Evolutionary conservation across 2,888 invertebrate species (phyloP), one percentile per base, ranked within the genome.

Genomic region (Frankliniella fusca): DNA sequence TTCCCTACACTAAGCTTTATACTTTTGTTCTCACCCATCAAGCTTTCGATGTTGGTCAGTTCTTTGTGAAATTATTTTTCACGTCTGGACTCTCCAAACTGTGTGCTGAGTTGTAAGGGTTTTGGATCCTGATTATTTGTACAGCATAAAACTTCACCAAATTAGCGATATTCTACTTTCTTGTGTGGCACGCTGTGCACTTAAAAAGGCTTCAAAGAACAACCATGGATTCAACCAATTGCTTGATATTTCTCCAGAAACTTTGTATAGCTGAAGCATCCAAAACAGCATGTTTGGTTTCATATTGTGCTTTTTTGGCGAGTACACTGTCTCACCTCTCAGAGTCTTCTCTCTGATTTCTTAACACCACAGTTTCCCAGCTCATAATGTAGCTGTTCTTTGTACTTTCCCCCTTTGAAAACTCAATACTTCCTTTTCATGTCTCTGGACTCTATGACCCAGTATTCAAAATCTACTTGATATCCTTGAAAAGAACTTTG

Each of bases 11-110:
- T n/a, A 20, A 48, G 50, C 48, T 81, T 50, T 61, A 23, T 38
- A 48, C 23, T 80, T 38, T 23, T 81, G 81, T 61, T 49, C 28
- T 49, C 81, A 81, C 81, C 18, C n/a, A 49, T 61, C 50, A 50
- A 50, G 28, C 48, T 81, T 49, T 81, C 50, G 8, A 50, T 81
- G 50, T 81, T 50, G n/a, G 9, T 48, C 28, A 80, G 3, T 7
- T 9, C n/a, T 80, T 28, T 80, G 28, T 23, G 27, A 48, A 76
- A 27, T 12, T 27, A 8, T 27, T 76, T 27, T 8, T 20, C 7
- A 61, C 18, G 3, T 61, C 61, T 38, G 5, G 38, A 38, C 38
- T 38, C 38, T 61, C n/a, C 61, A 61, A 80, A 80, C n/a, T 48
- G 48, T 80, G 61, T 61, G 15, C 54, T 23, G 23, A 70, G 3